A percentile compares a stretch with the other conserved stretches of the same genome.
phyloP scores from a whole-genome alignment of 1,140 invertebrate species.

The Polypedilum vanderplanki region DNA sequence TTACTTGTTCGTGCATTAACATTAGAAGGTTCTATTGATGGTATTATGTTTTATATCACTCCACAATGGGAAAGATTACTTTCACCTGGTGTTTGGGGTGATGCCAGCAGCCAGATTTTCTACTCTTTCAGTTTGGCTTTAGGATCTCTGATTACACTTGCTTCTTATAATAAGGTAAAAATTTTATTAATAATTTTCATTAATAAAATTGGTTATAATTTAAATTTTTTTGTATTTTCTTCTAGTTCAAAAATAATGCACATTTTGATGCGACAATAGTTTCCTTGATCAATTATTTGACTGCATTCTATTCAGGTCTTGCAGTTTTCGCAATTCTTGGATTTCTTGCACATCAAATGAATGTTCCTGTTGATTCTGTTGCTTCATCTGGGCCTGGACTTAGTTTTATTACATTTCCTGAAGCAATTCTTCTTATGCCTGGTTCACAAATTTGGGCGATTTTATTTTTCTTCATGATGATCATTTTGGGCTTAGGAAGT shows the following conservation, averaged over 20 bases:
- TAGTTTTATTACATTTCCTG: conserved; percentile 88
- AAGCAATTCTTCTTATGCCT: conserved; percentile 81
- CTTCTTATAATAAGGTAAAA: conserved; percentile 77
- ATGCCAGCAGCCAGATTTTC: conserved; percentile 86
- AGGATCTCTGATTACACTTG: conserved; percentile 80
- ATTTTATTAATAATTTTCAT: too few species aligned
- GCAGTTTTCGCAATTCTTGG: conserved; percentile 92
- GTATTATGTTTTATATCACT: conserved; percentile 73
- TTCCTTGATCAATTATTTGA: conserved; percentile 72
- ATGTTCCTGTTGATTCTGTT: conserved; percentile 73
- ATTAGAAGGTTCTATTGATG: conserved; percentile 65
- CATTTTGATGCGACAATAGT: conserved; percentile 66
- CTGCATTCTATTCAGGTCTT: conserved; percentile 87
- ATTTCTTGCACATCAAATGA: conserved; percentile 58
- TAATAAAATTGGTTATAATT: too few species aligned
- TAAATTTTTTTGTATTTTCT: too few species aligned
- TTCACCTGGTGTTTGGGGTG: conserved; percentile 71
- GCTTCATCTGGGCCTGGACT: conserved; percentile 84
- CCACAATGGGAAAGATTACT: conserved; percentile 70
- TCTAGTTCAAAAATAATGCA: conserved; percentile 18
- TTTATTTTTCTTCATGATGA: conserved; percentile 89
- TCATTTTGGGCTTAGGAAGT: conserved; percentile 73
- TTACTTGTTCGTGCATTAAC: conserved; percentile 68
- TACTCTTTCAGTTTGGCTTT: conserved; percentile 84
- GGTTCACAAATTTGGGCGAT: conserved; percentile 82